Evolutionary conservation across 1,140 invertebrate genomes (phyloP), one percentile per base, ranked within the genome.

Genomic region (Hyposmocoma kahamanoa): DNA sequence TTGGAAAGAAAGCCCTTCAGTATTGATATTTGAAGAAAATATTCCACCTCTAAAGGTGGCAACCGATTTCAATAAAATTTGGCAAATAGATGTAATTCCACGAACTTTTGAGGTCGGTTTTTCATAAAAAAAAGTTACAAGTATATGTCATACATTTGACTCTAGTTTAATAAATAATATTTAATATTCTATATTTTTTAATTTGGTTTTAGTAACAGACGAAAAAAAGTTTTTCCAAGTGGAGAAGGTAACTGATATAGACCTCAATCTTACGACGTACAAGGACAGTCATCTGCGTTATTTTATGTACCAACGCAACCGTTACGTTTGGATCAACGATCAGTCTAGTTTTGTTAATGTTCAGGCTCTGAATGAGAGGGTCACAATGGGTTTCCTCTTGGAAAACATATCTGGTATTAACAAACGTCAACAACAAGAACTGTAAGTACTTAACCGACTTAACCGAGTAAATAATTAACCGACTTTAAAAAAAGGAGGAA

Each of bases 251-350:
- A 49, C 72, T 42, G 83, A 80, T 54, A 63, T 83, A 15, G 81
- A 87, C 24, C 59, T 88, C 17, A 80, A 80, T 56, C 63, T 89
- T 22, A 78, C 83, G 2, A 72, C 76, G 49, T 73, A 84, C 49
- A 67, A 55, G 45, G 78, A 84, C 47, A 85, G 79, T 42, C 82
- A 53, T 52, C 58, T 89, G 20, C 79, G 86, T 28, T 88, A 82
- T 65, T 89, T 90, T 62, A 72, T 77, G 46, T 87, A 87, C 68
- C 84, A 88, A 64, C 84, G 87, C 57, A 88, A 76, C 22, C 83
- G 87, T 42, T 89, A 86, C 62, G 76, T 89, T 41, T 89, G 88
- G 88, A 53, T 86, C 6, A 70, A 79, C 36, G 84, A 88, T 51
- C 76, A 76, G 46, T 72, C 72, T 26, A 47, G 62, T 30, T 89